A percentile compares a stretch with the other conserved stretches of the same genome.
phyloP scores from a whole-genome alignment of 2,797 vertebrate genomes.

The Ara ararauna region DNA sequence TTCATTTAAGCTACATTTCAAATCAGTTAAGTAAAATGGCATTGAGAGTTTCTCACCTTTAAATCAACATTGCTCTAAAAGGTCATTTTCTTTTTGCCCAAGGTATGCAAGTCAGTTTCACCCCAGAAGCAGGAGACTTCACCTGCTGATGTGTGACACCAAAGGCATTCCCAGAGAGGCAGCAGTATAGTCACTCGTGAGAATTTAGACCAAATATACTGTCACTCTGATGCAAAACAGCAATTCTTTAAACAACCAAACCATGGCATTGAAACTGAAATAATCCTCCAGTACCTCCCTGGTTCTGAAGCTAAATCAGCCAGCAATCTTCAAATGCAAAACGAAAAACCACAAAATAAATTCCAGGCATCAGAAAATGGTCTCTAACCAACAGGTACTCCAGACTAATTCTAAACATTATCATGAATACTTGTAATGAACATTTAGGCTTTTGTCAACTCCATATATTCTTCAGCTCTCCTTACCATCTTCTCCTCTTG shows the following conservation, averaged over 20 bases:
- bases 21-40: background rate
- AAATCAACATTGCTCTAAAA: background rate
- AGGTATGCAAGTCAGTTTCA: background rate
- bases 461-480: background rate
- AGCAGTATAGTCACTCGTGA: background rate
- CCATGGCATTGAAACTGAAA: background rate
- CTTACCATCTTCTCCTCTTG: conserved; percentile 89
- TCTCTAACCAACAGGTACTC: background rate
- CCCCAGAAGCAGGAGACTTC: background rate
- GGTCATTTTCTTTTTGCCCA: background rate
- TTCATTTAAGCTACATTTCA: background rate
- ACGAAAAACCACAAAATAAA: background rate
- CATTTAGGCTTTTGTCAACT: background rate
- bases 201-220: background rate
- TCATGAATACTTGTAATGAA: background rate
- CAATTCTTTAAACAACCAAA: background rate
- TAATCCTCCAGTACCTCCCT: background rate
- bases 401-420: background rate
- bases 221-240: background rate
- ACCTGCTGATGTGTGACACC: background rate
- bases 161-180: background rate
- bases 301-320: background rate
- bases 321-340: background rate
- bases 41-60: background rate
- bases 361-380: background rate